Evolutionary conservation across 2,888 invertebrate genomes (phyloP), one percentile per base, ranked within the genome.

Genomic region (Xestia c-nigrum): DNA sequence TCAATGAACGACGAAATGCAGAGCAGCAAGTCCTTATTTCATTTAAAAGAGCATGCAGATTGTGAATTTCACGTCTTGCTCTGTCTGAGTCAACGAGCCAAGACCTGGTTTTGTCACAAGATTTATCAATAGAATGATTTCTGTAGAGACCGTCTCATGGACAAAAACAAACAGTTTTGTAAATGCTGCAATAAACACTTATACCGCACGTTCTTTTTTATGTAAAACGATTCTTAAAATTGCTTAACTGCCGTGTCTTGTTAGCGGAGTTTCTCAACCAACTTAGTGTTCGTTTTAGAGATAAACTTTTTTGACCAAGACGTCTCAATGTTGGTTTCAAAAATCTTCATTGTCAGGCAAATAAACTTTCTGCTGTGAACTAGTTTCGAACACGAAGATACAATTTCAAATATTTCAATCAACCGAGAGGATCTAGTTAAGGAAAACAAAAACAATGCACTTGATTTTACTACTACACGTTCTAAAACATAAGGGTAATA

Each of bases 131-230:
- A 76, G 68, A 63, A 47, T 46, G 31, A 72, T 66, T 76, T 65
- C 50, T 59, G 69, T 59, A n/a, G 61, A 43, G 38, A 74, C 14
- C 66, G 69, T 72, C 61, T 59, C 52, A 70, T 19, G 65, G 68
- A 64, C 55, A 69, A 65, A 68, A 72, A 75, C 76, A 76, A 76
- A 76, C 64, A 80, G 67, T 68, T 77, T 69, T 61, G 64, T 65
- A 76, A 85, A 67, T 46, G 74, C 71, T 82, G 73, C 74, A 76
- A 80, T 85, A 76, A 79, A 78, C 3, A 63, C 46, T 63, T 61
- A 57, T 74, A 70, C 57, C 70, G 67, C 46, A 68, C 67, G 67
- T 80, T 66, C 31, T 70, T 71, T 85, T 85, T 85, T 83, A 85
- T 85, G 74, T 76, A 83, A 72, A 78, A 66, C 70, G 57, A 73